Percentiles rank a stretch among this genome's conserved stretches.
phyloP scores from a whole-genome alignment of 2,113 vertebrate species.

The Fulmarus glacialis region DNA sequence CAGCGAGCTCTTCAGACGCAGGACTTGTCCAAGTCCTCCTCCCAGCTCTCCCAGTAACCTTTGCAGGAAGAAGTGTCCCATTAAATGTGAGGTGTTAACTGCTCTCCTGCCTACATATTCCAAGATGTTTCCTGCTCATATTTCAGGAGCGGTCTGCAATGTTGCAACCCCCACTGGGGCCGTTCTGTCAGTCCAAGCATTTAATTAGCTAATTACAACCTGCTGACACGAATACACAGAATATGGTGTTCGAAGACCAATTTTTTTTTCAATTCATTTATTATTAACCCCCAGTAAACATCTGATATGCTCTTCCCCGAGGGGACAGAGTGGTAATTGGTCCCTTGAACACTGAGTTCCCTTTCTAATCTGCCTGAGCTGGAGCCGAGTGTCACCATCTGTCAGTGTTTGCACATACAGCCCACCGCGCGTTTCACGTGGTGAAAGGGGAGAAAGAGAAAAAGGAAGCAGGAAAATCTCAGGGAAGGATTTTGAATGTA shows the following conservation, averaged over 20 bases:
- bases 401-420: slow-evolving; percentile 73
- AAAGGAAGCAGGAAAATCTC: slow-evolving; percentile 54
- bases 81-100: slow-evolving; percentile 50
- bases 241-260: slow-evolving; percentile 56
- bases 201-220: slow-evolving; percentile 81
- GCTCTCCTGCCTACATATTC: slow-evolving; percentile 60
- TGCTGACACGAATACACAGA: slow-evolving; percentile 74
- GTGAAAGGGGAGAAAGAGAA: slow-evolving; percentile 53
- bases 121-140: slow-evolving; percentile 70
- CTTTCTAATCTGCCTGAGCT: slow-evolving; percentile 71
- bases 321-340: slow-evolving; percentile 78
- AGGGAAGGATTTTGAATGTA: slow-evolving; percentile 22
- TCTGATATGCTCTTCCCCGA: slow-evolving; percentile 75
- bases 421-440: slow-evolving; percentile 35
- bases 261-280: slow-evolving; percentile 74
- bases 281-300: slow-evolving; percentile 74
- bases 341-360: slow-evolving; percentile 74
- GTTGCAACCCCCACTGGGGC: slow-evolving; percentile 60
- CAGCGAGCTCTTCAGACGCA: not conserved
- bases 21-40: not conserved
- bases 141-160: slow-evolving; percentile 53
- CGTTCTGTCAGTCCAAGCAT: slow-evolving; percentile 75
- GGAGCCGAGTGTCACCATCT: slow-evolving; percentile 78
- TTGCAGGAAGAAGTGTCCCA: slow-evolving; percentile 51
- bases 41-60: slow-evolving; percentile 47